Percentiles rank a stretch among this genome's conserved stretches.
Evolutionary conservation across 2,797 vertebrate species (phyloP).

Genomic region (Danio jaintianensis): DNA sequence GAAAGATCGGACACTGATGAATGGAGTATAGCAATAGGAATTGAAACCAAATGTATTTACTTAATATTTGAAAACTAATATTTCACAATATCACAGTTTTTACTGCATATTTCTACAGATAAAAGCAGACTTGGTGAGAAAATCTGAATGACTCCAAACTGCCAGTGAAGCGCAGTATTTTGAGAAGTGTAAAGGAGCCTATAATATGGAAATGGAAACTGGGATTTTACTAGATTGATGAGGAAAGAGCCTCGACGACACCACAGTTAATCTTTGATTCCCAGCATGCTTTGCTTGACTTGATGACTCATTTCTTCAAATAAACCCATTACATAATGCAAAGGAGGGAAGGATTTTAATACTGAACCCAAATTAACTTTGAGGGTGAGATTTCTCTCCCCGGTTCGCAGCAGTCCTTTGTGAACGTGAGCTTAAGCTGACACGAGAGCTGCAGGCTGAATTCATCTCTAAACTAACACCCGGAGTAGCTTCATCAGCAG

Average conservation of each 20-base stretch:
- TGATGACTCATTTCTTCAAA: slow-evolving; percentile 75
- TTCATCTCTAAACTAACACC: neutral
- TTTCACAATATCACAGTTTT: too few species aligned
- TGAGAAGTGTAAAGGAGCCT: neutral
- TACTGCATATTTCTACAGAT: too few species aligned
- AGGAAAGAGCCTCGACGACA: neutral
- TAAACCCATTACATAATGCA: slow-evolving; percentile 72
- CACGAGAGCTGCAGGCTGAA: neutral
- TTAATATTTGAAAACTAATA: too few species aligned
- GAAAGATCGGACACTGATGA: too few species aligned
- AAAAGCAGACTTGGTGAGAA: too few species aligned
- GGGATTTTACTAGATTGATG: neutral
- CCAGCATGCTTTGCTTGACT: slow-evolving; percentile 17
- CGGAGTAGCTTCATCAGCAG: slow-evolving; percentile 19
- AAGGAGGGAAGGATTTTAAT: slow-evolving; percentile 45
- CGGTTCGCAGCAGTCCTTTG: neutral
- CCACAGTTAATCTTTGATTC: slow-evolving; percentile 17
- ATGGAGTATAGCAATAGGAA: too few species aligned
- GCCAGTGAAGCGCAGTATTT: neutral
- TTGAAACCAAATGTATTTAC: too few species aligned
- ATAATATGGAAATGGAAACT: neutral
- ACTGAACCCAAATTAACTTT: slow-evolving; percentile 20
- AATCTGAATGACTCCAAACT: too few species aligned
- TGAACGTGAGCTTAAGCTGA: slow-evolving; percentile 9
- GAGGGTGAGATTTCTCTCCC: slow-evolving; percentile 2